Base-by-base conservation (phyloP, 1,140 invertebrate genomes). In the Ips nitidus region DNA sequence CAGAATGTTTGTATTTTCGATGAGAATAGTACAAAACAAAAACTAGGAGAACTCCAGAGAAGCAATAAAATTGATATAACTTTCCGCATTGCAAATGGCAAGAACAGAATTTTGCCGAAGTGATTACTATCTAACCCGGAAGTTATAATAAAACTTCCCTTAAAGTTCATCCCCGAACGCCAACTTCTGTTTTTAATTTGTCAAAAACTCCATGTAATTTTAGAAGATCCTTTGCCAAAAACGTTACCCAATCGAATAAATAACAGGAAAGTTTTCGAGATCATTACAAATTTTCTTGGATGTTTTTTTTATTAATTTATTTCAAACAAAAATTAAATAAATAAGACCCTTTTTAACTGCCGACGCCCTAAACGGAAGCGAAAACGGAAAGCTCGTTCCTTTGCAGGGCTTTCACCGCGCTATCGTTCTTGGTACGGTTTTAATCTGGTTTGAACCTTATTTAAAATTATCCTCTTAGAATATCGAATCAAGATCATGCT, bases 401-500 rank as follows among this genome's bases (percentile, higher is more conserved):
- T 64, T 22, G 22, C 41, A 43, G 38, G 36, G 50, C 42, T 59
- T 47, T 58, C 41, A 41, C 40, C 38, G 8, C 41, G 45, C 57
- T 61, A 61, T 61, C 66, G 40, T 60, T 60, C 56, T 66, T 52
- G 50, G 43, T 41, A 60, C 45, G 57, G 57, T 52, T 60, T 55
- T 60, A 68, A 68, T 68, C 66, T 50, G 66, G 38, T 52, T 68
- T 68, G 43, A 61, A 68, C 65, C 66, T 43, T 68, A 60, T 52
- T 68, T 68, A 68, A 68, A 68, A 68, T 68, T 68, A 68, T 68
- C 66, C 66, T 52, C 59, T 68, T 55, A 60, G 66, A 68, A 68
- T 68, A 68, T 68, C 66, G 66, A 68, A 68, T 68, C 66, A 60
- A 68, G 66, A 68, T 68, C 66, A 68, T 68, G 66, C 66, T 68